Percentiles rank a stretch among this genome's conserved stretches.
phyloP scores from a whole-genome alignment of 2,113 vertebrate genomes.

The Chloroceryle aenea region DNA sequence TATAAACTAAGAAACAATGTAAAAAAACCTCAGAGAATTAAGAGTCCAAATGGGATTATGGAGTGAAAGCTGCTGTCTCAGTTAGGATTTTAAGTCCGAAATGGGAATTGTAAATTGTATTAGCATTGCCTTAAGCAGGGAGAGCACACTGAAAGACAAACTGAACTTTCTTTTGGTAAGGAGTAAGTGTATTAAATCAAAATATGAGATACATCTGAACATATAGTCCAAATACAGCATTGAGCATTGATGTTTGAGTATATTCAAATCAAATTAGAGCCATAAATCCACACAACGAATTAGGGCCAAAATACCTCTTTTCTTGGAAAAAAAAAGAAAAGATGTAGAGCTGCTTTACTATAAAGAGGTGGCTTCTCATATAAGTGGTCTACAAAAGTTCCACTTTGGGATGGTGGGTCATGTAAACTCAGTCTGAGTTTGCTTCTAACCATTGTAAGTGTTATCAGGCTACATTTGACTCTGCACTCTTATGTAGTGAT shows the following conservation, averaged over 20 bases:
- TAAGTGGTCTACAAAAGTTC: neutral
- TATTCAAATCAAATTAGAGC: neutral
- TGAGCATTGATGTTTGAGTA: neutral
- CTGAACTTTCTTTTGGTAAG: neutral
- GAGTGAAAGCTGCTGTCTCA: neutral
- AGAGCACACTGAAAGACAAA: neutral
- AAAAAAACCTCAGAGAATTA: neutral
- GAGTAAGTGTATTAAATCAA: neutral
- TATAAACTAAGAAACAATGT: neutral
- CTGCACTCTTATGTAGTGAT: slow-evolving; percentile 17
- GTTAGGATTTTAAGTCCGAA: neutral
- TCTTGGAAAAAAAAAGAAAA: neutral
- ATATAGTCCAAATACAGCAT: neutral
- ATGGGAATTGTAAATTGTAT: neutral
- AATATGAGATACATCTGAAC: neutral
- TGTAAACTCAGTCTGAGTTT: neutral
- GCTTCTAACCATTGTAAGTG: neutral
- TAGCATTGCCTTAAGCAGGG: neutral
- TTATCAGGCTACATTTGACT: neutral
- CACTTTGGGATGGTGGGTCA: neutral
- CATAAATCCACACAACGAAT: neutral
- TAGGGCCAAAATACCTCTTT: neutral
- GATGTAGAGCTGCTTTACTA: neutral
- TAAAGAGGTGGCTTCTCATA: neutral
- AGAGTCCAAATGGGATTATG: neutral